Conservation (phyloP, 2,113 vertebrate species). For the Hemiscyllium ocellatum region DNA sequence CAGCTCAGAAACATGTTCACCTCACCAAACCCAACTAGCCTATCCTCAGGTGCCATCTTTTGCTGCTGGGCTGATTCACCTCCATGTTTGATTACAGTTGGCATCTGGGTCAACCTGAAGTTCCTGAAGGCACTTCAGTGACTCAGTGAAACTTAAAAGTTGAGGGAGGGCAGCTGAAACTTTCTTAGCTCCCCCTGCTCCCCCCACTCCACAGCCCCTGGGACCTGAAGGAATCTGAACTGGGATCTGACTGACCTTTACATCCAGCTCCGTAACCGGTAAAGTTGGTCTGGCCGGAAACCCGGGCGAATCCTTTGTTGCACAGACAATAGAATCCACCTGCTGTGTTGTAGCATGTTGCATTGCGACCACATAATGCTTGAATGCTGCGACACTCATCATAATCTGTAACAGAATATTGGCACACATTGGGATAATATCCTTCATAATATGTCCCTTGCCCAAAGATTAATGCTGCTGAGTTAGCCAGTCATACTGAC, state of each 20-base stretch:
- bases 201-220: background rate
- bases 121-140: too few relatives aligned
- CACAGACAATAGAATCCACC: slow-evolving; percentile 9
- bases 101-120: too few relatives aligned
- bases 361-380: background rate
- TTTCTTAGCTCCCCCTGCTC: background rate
- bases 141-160: background rate
- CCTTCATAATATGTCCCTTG: background rate
- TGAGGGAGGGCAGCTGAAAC: background rate
- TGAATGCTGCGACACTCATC: background rate
- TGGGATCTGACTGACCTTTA: background rate
- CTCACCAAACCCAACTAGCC: too few relatives aligned
- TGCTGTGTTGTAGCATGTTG: background rate
- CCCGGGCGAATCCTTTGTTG: background rate
- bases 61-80: too few relatives aligned
- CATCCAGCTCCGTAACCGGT: background rate
- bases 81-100: too few relatives aligned
- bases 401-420: background rate
- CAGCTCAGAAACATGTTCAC: too few relatives aligned
- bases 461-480: background rate
- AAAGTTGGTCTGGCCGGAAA: background rate
- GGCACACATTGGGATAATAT: background rate
- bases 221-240: background rate
- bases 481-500: background rate
- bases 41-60: too few relatives aligned